Evolutionary conservation across 2,113 vertebrate genomes (phyloP).

Genomic region (Suncus etruscus): DNA sequence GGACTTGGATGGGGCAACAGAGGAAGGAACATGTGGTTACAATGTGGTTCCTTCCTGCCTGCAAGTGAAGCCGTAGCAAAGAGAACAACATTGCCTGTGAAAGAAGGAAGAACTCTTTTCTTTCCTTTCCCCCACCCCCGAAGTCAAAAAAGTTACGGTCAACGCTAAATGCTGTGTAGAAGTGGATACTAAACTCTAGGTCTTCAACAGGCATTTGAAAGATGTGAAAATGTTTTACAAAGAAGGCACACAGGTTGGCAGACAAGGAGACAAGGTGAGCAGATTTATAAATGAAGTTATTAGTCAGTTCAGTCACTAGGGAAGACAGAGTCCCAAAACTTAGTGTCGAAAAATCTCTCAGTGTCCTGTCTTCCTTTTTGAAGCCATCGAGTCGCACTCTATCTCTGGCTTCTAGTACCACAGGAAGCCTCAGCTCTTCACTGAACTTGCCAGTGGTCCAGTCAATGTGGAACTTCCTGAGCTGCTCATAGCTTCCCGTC

Average conservation of each 20-base stretch:
- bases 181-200: conserved; percentile 86
- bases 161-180: conserved; percentile 82
- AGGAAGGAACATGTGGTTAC: conserved; percentile 58
- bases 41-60: conserved; percentile 75
- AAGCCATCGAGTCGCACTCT: conserved; percentile 84
- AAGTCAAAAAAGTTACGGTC: conserved; percentile 86
- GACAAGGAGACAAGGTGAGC: conserved; percentile 94
- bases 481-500: conserved; percentile 89
- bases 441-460: conserved; percentile 82
- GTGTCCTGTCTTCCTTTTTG: conserved; percentile 89
- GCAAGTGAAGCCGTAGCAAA: conserved; percentile 81
- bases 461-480: conserved; percentile 93
- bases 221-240: conserved; percentile 93
- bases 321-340: conserved; percentile 78
- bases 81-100: conserved; percentile 93
- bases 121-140: conserved; percentile 72
- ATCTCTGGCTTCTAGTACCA: conserved; percentile 85
- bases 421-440: conserved; percentile 62
- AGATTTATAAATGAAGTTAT: conserved; percentile 90
- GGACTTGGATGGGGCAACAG: not conserved
- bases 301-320: conserved; percentile 85
- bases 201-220: conserved; percentile 90
- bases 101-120: conserved; percentile 93
- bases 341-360: conserved; percentile 93
- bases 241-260: conserved; percentile 97